Evolutionary conservation across 2,797 vertebrate species (phyloP), one percentile per base, ranked within the genome.

Genomic region (Euphonia xanthogaster): DNA sequence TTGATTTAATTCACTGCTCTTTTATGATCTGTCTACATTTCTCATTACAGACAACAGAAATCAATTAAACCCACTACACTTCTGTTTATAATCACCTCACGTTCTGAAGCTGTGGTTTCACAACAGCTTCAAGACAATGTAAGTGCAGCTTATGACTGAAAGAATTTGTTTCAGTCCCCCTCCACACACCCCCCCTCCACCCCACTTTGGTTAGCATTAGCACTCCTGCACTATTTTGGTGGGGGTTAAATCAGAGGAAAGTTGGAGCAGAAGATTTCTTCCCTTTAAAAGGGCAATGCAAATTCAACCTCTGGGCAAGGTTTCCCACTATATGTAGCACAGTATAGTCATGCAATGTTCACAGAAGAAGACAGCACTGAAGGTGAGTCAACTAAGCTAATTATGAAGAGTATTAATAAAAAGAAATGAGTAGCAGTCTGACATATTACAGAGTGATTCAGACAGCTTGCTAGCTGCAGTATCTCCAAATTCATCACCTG

Each of bases 121-220:
- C 54, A 83, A 73, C 1, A 8, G 33, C 51, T 71, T 86, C 35
- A 67, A 93, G 33, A 91, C 42, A 28, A 93, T 45, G 2, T 45
- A 91, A 91, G 37, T 22, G 28, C 31, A 72, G 53, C 7, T 21
- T 12, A 18, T 7, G 21, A 92, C 74, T 40, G 47, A 93, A 83
- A 89, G 33, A 70, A 82, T 70, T 91, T 66, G 23, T 73, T 93
- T 65, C 20, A 37, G 30, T 55, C 33, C 37, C 60, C 14, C 30
- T 58, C 25, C 31, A 55, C 8, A 6, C 18, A 6, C 7, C 8
- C 2, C 7, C 8, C 2, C 17, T 65, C 27, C 5, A 17, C 0
- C 7, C 12, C 13, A 17, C 16, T 50, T 8, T 21, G 17, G 25
- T 44, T 27, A 65, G 47, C 44, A 44, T 30, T 35, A 60, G 25